A percentile compares a stretch with the other conserved stretches of the same genome.
These are phyloP conservation scores for Zelleria hepariella DNA, from an alignment of 2,888 invertebrate genomes.

Conservation along the genomic window DNA sequence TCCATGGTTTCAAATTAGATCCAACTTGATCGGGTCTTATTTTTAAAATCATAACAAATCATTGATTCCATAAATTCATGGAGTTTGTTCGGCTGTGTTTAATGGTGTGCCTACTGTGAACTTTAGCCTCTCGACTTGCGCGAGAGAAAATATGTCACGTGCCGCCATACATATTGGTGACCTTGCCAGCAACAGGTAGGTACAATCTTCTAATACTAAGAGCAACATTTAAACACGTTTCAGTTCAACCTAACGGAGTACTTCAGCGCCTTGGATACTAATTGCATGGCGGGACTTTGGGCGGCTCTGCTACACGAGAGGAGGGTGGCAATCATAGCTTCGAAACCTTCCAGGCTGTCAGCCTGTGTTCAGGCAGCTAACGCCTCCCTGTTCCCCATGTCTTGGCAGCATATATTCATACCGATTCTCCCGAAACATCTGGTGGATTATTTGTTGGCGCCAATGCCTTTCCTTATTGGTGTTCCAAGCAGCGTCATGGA, in stretches of 20 bases:
- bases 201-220: no score
- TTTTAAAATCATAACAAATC: no score
- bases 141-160: no score
- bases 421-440: slow-evolving; percentile 92
- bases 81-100: no score
- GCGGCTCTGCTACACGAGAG: slow-evolving; percentile 96
- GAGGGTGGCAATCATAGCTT: slow-evolving; percentile 92
- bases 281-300: slow-evolving; percentile 96
- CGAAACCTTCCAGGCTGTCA: slow-evolving; percentile 88
- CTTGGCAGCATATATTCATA: slow-evolving; percentile 99
- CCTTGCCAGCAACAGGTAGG: no score
- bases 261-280: slow-evolving; percentile 95
- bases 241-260: slow-evolving; percentile 97
- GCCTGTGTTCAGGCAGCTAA: slow-evolving; percentile 96
- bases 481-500: slow-evolving; percentile 88
- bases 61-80: no score
- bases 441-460: slow-evolving; percentile 92
- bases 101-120: no score
- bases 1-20: no score
- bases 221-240: slow-evolving; percentile 22
- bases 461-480: slow-evolving; percentile 98
- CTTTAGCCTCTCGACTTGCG: no score
- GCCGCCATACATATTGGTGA: no score
- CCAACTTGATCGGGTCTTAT: no score
- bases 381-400: slow-evolving; percentile 96